phyloP scores from a whole-genome alignment of 2,113 vertebrate species.

The Apteryx owenii region DNA sequence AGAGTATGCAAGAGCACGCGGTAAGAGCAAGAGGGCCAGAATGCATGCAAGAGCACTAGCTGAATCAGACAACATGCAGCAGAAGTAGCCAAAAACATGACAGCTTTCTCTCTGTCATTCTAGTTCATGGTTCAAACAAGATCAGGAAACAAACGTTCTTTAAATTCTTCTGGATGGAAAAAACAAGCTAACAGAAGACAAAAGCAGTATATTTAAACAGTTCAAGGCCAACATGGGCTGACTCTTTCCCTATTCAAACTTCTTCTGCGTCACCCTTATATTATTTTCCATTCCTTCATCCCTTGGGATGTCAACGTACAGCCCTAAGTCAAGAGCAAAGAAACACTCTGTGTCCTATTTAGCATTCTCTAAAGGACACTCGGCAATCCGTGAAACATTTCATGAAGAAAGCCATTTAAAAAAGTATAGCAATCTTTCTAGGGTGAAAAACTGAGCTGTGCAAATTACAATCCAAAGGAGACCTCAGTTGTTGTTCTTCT shows the following conservation, averaged over 20 bases:
- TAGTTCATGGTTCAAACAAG: neutral
- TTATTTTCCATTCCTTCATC: neutral
- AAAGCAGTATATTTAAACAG: neutral
- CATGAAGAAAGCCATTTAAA: constrained; percentile 55
- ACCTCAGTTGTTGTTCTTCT: constrained; percentile 37
- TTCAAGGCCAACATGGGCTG: neutral
- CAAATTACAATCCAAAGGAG: constrained; percentile 41
- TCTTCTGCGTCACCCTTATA: neutral
- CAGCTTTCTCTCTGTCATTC: neutral
- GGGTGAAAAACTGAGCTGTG: constrained; percentile 32
- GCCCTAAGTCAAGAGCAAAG: neutral
- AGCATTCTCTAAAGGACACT: constrained; percentile 47
- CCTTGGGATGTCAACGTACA: neutral
- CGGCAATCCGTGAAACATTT: constrained; percentile 31
- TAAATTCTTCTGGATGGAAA: neutral
- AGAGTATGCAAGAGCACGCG: neutral
- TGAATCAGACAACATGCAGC: neutral
- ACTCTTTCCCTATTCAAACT: neutral
- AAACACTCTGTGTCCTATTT: constrained; percentile 1
- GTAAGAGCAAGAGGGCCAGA: neutral
- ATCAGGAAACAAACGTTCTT: neutral
- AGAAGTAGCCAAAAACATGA: neutral
- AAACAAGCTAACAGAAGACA: fast-evolving
- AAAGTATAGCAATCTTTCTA: constrained; percentile 3
- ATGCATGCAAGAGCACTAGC: neutral